A percentile compares a stretch with the other conserved stretches of the same genome.
phyloP scores from a whole-genome alignment of 2,888 invertebrate species.

The Ophion slaviceki region DNA sequence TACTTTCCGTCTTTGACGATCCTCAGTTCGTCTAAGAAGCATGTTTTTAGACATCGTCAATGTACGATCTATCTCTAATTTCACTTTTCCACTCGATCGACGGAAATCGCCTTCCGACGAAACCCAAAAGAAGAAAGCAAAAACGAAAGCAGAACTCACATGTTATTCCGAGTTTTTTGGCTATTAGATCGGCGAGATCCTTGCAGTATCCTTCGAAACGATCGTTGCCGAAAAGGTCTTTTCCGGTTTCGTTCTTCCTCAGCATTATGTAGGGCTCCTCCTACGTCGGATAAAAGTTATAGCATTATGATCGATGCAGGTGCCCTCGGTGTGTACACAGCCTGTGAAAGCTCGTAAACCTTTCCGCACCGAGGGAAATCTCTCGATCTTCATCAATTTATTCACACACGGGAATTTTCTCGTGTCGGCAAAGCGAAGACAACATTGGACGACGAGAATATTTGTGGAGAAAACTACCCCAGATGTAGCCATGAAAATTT shows the following conservation, averaged over 20 bases:
- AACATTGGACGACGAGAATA: neutral
- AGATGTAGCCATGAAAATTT: neutral
- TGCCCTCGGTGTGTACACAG: neutral
- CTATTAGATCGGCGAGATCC: constrained; percentile 93
- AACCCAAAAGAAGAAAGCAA: neutral
- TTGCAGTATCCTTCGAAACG: constrained; percentile 96
- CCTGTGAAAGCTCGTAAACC: constrained; percentile 43
- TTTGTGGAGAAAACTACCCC: neutral
- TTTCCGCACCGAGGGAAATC: constrained; percentile 40
- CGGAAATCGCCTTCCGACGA: too few relatives aligned
- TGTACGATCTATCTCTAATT: neutral
- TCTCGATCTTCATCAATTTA: constrained; percentile 53
- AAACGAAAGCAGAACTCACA: constrained; percentile 87
- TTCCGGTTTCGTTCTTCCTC: constrained; percentile 87
- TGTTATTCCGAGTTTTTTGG: constrained; percentile 92
- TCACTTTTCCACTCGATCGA: neutral
- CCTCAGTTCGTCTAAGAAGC: constrained; percentile 90
- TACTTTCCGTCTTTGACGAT: constrained; percentile 94
- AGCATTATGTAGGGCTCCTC: constrained; percentile 96
- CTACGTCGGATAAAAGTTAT: constrained; percentile 81
- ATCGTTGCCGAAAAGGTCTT: constrained; percentile 89
- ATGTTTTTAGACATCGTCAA: neutral
- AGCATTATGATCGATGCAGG: constrained; percentile 53
- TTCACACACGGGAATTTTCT: constrained; percentile 49
- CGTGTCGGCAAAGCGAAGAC: neutral